These are phyloP conservation scores for Hirtodrosophila alboralis DNA, from an alignment of 2,888 invertebrate species.

Conservation along the genomic window DNA sequence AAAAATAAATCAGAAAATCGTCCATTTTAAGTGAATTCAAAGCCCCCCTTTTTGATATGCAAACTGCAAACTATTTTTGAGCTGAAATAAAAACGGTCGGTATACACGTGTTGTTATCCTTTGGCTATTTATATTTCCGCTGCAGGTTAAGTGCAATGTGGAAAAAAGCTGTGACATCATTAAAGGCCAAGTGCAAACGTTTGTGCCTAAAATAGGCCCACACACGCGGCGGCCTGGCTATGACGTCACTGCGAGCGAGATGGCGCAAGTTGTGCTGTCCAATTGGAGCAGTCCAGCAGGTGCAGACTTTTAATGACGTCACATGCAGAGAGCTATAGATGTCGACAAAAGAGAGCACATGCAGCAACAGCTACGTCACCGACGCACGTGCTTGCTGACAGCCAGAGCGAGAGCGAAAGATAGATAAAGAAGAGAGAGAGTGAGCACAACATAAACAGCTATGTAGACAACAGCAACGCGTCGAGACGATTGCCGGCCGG, in stretches of 20 bases:
- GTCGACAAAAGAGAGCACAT: conserved; percentile 5
- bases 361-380: conserved; percentile 64
- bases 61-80: conserved; percentile 34
- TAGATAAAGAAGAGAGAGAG: conserved; percentile 13
- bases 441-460: background rate
- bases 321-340: conserved; percentile 43
- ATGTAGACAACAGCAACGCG: conserved; percentile 3
- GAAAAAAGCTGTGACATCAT: conserved; percentile 58
- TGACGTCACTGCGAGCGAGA: conserved; percentile 59
- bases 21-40: background rate
- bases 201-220: conserved; percentile 19
- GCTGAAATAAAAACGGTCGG: conserved; percentile 7
- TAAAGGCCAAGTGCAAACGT: too few relatives aligned
- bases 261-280: conserved; percentile 4
- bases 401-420: conserved; percentile 16
- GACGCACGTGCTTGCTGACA: conserved; percentile 61
- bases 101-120: conserved; percentile 55
- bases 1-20: too few relatives aligned
- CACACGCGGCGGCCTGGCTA: conserved; percentile 4
- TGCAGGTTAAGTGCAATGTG: conserved; percentile 9
- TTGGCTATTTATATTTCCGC: conserved; percentile 54
- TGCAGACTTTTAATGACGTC: conserved; percentile 46
- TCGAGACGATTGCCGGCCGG: conserved; percentile 45
- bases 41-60: conserved; percentile 18
- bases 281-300: conserved; percentile 26